phyloP scores from a whole-genome alignment of 2,797 vertebrate species.

The Delichon dasypus region DNA sequence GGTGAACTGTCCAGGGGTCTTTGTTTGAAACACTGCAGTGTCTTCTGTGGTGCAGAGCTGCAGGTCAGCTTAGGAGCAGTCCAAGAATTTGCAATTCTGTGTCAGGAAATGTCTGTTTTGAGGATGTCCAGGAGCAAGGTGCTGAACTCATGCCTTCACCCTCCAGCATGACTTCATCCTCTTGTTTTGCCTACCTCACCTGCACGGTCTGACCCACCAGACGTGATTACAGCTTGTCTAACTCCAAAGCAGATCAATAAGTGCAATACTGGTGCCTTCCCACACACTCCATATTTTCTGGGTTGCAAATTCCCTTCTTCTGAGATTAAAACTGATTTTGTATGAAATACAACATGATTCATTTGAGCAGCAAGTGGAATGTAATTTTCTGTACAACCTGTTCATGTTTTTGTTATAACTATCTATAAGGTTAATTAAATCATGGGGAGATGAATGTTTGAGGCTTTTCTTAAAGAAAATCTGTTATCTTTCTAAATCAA shows the following conservation, averaged over 20 bases:
- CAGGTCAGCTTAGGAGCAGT: background rate
- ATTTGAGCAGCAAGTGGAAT: background rate
- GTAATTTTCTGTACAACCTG: background rate
- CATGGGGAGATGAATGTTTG: background rate
- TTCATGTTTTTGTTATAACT: background rate
- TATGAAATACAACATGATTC: background rate
- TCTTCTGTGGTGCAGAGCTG: background rate
- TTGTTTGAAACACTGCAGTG: slow-evolving; percentile 32
- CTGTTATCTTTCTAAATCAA: background rate
- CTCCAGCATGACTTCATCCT: background rate
- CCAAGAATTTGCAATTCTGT: background rate
- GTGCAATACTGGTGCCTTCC: background rate
- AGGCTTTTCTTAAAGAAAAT: background rate
- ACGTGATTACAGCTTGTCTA: background rate
- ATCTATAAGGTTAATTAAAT: background rate
- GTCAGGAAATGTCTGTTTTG: background rate
- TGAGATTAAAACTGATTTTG: background rate
- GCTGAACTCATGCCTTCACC: background rate
- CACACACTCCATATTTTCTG: background rate
- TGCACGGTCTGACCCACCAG: background rate
- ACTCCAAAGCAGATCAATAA: accelerated
- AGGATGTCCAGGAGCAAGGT: slow-evolving; percentile 40
- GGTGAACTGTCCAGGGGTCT: background rate
- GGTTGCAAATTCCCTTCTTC: background rate
- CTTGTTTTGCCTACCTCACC: background rate